Conservation (phyloP, 2,888 invertebrate genomes). For the Ctenicera cuprea region DNA sequence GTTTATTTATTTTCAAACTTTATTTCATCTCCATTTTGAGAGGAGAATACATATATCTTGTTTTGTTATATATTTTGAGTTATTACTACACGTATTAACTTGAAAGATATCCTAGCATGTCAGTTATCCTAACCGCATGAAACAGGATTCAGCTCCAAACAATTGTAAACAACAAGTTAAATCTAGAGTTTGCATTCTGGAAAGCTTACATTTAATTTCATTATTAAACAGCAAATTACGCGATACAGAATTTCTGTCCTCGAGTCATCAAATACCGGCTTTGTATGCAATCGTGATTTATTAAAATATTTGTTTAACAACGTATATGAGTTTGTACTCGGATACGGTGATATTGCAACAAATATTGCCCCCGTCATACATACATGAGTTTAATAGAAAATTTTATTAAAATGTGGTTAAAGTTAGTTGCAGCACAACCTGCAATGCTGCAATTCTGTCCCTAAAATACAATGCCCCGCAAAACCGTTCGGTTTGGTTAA, state of each 20-base stretch:
- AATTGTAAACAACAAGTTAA: no score
- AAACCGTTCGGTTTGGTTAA: constrained; percentile 40
- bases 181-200: not conserved
- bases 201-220: constrained; percentile 1
- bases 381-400: constrained; percentile 1
- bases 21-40: no score
- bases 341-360: no score
- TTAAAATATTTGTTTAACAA: not conserved
- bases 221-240: not conserved
- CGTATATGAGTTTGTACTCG: not conserved
- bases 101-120: no score
- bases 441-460: constrained; percentile 1
- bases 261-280: not conserved
- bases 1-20: no score
- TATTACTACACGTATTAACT: no score
- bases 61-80: no score
- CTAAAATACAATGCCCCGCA: constrained; percentile 7
- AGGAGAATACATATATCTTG: no score
- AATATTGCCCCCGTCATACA: not conserved
- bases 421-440: not conserved
- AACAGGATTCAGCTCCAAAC: no score
- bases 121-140: no score
- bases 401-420: constrained; percentile 13
- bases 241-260: not conserved
- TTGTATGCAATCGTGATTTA: constrained; percentile 10